Percentiles rank a stretch among this genome's conserved stretches.
Evolutionary conservation across 1,140 invertebrate genomes (phyloP).

Genomic region (Mya arenaria): DNA sequence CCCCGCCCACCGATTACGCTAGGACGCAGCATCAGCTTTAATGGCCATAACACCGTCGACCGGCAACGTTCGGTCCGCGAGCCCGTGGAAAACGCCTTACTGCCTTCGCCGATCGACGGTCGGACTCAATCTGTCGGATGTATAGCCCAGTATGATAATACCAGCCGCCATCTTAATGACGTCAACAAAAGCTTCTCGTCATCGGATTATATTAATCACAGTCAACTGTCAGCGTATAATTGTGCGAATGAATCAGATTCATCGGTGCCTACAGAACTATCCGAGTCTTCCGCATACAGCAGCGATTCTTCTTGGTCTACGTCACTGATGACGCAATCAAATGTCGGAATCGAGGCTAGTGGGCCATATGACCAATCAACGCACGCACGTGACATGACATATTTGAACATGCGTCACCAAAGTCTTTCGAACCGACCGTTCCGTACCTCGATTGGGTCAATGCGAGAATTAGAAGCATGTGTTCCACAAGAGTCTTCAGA

Average conservation of each 20-base stretch:
- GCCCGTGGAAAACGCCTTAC: neutral
- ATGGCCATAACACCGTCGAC: neutral
- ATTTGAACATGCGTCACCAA: neutral
- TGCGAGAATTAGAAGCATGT: neutral
- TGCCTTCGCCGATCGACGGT: neutral
- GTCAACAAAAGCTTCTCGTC: neutral
- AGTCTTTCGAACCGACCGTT: neutral
- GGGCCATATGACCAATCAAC: no score
- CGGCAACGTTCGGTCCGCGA: neutral
- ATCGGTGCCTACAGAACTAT: neutral
- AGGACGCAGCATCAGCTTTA: slow-evolving; percentile 26
- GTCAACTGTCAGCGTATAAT: neutral
- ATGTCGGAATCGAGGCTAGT: no score
- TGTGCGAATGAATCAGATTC: neutral
- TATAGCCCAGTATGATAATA: neutral
- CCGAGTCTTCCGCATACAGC: slow-evolving; percentile 25
- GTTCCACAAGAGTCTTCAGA: neutral
- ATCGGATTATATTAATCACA: neutral
- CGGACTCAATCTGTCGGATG: slow-evolving; percentile 10
- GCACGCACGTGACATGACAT: neutral
- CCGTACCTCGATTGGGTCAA: neutral
- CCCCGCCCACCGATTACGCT: neutral
- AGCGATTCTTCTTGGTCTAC: slow-evolving; percentile 28
- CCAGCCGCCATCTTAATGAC: neutral
- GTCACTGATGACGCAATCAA: slow-evolving; percentile 10